Conservation (phyloP, 1,140 invertebrate species). For the Neomicropteryx cornuta region DNA sequence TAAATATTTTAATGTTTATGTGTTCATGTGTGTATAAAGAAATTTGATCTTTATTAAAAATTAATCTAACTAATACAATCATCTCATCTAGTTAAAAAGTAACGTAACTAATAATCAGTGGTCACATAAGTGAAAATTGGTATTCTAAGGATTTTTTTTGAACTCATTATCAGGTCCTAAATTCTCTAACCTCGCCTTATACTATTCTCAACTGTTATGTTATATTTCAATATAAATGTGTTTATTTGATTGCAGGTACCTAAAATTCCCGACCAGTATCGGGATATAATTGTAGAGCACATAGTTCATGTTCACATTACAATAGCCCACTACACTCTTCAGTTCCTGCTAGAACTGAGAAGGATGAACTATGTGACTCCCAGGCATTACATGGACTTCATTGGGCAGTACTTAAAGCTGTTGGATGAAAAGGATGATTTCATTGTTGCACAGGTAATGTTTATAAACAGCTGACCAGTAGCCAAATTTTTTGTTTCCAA, state of each 20-base stretch:
- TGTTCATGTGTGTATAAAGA: too few relatives aligned
- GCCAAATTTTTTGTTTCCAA: too few relatives aligned
- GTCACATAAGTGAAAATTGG: too few relatives aligned
- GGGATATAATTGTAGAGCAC: constrained; percentile 61
- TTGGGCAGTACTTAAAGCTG: constrained; percentile 63
- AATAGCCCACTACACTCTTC: constrained; percentile 56
- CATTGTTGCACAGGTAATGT: constrained; percentile 47
- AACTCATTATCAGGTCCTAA: too few relatives aligned
- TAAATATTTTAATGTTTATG: too few relatives aligned
- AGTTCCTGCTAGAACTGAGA: constrained; percentile 58
- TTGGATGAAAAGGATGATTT: constrained; percentile 57
- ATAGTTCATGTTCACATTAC: constrained; percentile 73
- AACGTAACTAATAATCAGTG: too few relatives aligned
- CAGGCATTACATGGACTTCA: constrained; percentile 81
- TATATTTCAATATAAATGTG: constrained; percentile 1
- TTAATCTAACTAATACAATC: background rate
- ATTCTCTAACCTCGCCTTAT: too few relatives aligned
- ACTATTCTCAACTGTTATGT: background rate
- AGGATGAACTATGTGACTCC: constrained; percentile 80
- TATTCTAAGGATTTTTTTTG: too few relatives aligned
- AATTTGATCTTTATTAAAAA: too few relatives aligned
- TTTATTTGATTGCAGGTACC: constrained; percentile 29
- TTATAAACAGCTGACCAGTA: constrained; percentile 3
- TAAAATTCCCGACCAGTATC: constrained; percentile 52
- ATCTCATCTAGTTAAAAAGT: constrained; percentile 1